Conservation (phyloP, 2,113 vertebrate species). For the Mus pahari region DNA sequence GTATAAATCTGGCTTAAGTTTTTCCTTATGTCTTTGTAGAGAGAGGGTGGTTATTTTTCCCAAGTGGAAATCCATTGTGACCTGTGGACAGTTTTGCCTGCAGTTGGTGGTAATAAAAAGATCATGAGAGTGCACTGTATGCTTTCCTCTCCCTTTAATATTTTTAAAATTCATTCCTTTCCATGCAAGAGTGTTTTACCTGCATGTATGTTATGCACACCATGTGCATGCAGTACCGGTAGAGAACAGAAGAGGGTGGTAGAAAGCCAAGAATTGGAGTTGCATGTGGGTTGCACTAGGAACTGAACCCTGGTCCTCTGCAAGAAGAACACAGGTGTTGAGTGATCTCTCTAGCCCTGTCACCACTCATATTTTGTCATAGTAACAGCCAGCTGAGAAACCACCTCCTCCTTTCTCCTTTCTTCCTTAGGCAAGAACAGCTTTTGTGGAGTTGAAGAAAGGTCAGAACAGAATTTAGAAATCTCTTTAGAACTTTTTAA, state of each 20-base stretch:
- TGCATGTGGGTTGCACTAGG: neutral
- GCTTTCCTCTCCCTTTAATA: neutral
- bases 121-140: neutral
- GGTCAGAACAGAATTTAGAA: conserved; percentile 8
- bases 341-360: neutral
- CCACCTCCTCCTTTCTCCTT: neutral
- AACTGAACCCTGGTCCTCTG: neutral
- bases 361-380: neutral
- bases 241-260: neutral
- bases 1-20: neutral
- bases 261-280: neutral
- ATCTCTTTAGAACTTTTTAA: conserved; percentile 34
- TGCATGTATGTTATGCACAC: too few relatives aligned
- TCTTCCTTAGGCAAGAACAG: neutral
- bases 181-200: neutral
- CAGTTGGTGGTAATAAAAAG: neutral
- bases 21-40: neutral
- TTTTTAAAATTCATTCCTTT: neutral
- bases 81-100: neutral
- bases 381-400: neutral
- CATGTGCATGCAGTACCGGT: neutral
- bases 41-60: neutral
- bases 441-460: conserved; percentile 42
- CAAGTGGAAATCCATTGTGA: neutral
- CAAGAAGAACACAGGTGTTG: neutral